These are phyloP conservation scores for Misgurnus mizolepis DNA, from an alignment of 2,113 vertebrate genomes.

Conservation along the genomic window DNA sequence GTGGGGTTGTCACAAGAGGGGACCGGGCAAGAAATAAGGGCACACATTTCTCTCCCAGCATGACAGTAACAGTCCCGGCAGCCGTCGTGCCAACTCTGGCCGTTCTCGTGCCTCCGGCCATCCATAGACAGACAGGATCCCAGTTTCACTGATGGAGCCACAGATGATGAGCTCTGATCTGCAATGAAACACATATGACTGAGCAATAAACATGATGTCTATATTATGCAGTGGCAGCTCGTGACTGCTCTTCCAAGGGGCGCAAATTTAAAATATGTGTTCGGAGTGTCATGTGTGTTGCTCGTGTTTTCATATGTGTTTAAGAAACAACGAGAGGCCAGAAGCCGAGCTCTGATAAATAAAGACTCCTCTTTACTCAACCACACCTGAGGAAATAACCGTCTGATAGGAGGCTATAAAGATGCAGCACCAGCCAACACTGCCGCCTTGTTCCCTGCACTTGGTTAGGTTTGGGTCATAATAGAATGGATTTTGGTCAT, in stretches of 20 bases:
- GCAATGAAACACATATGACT: not conserved
- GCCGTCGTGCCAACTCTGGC: slow-evolving; percentile 89
- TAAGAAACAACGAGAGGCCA: not conserved
- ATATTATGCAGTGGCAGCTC: too few relatives aligned
- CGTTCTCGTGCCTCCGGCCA: slow-evolving; percentile 82
- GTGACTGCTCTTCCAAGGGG: too few relatives aligned
- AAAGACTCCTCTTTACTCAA: slow-evolving; percentile 19
- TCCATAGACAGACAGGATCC: slow-evolving; percentile 87
- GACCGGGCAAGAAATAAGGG: slow-evolving; percentile 86
- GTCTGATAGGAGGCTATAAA: slow-evolving; percentile 10
- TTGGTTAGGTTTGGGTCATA: not conserved
- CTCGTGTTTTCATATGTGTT: too few relatives aligned
- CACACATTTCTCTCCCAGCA: slow-evolving; percentile 87
- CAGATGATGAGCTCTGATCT: slow-evolving; percentile 70
- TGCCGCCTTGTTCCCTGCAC: not conserved
- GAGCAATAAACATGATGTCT: not conserved
- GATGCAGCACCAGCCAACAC: not conserved
- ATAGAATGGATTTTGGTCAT: too few relatives aligned
- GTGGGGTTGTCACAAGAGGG: slow-evolving; percentile 83
- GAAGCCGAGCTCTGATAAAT: slow-evolving; percentile 25
- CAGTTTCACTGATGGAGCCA: slow-evolving; percentile 75
- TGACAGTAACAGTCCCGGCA: slow-evolving; percentile 90
- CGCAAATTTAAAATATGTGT: too few relatives aligned
- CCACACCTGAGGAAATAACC: slow-evolving; percentile 27
- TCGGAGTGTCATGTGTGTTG: too few relatives aligned